Percentiles rank a stretch among this genome's conserved stretches.
Evolutionary conservation across 2,797 vertebrate genomes (phyloP).

Genomic region (Megaceryle alcyon): DNA sequence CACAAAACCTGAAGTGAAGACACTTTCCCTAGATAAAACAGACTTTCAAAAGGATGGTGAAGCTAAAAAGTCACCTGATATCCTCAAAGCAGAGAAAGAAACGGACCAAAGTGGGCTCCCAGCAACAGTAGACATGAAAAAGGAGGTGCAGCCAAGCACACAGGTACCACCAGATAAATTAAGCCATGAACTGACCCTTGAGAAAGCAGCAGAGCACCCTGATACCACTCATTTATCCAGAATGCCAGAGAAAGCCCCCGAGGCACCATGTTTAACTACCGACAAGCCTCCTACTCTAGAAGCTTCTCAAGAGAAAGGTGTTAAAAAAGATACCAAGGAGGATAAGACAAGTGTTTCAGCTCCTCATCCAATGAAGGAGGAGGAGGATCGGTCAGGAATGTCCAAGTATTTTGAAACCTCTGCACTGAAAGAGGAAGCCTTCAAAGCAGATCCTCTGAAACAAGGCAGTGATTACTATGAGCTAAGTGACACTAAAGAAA

Average conservation of each 20-base stretch:
- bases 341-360: neutral
- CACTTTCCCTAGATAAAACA: constrained; percentile 20
- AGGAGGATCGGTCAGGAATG: constrained; percentile 93
- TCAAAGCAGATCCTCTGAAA: constrained; percentile 72
- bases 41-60: constrained; percentile 35
- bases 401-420: constrained; percentile 99
- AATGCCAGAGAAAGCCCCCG: constrained; percentile 25
- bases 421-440: constrained; percentile 85
- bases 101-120: neutral
- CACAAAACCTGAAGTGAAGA: constrained; percentile 56
- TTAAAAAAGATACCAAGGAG: constrained; percentile 43
- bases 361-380: constrained; percentile 58
- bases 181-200: constrained; percentile 38
- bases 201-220: constrained; percentile 20
- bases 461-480: constrained; percentile 94
- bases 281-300: constrained; percentile 57
- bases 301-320: constrained; percentile 57
- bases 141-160: constrained; percentile 35
- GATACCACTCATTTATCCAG: constrained; percentile 11
- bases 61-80: neutral
- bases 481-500: constrained; percentile 89
- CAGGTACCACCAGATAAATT: neutral
- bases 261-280: neutral
- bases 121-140: neutral
- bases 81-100: constrained; percentile 55